phyloP scores from a whole-genome alignment of 1,140 invertebrate genomes.

The Euwallacea similis region DNA sequence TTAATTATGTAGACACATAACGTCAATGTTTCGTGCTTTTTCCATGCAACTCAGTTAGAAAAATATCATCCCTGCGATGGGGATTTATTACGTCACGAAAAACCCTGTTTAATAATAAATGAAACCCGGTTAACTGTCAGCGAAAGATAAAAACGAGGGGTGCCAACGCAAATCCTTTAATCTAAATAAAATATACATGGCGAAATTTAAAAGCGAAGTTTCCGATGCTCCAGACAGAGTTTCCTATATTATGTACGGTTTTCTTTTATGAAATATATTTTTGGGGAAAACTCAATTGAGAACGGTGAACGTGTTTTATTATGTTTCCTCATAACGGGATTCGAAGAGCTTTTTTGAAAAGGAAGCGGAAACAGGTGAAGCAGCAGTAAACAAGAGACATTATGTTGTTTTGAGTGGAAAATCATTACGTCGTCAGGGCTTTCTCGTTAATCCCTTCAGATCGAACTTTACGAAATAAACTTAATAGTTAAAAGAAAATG shows the following conservation, averaged over 20 bases:
- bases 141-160: conserved; percentile 28
- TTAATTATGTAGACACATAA: conserved; percentile 19
- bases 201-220: conserved; percentile 18
- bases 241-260: neutral
- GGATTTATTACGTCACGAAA: conserved; percentile 23
- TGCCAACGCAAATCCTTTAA: conserved; percentile 29
- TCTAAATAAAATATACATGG: conserved; percentile 31
- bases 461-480: too few species aligned
- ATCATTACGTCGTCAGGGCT: conserved; percentile 12
- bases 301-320: neutral
- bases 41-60: conserved; percentile 13
- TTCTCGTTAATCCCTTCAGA: neutral
- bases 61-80: conserved; percentile 16
- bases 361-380: conserved; percentile 1
- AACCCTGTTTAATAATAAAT: conserved; percentile 33
- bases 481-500: too few species aligned
- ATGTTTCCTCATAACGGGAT: neutral
- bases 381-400: conserved; percentile 6
- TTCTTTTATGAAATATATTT: conserved; percentile 4
- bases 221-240: neutral
- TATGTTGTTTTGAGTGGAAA: conserved; percentile 7
- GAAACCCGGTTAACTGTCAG: conserved; percentile 26
- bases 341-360: neutral
- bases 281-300: conserved; percentile 3
- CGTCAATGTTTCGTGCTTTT: neutral